Evolutionary conservation across 2,888 invertebrate genomes (phyloP).

Genomic region (Mythimna loreyi): DNA sequence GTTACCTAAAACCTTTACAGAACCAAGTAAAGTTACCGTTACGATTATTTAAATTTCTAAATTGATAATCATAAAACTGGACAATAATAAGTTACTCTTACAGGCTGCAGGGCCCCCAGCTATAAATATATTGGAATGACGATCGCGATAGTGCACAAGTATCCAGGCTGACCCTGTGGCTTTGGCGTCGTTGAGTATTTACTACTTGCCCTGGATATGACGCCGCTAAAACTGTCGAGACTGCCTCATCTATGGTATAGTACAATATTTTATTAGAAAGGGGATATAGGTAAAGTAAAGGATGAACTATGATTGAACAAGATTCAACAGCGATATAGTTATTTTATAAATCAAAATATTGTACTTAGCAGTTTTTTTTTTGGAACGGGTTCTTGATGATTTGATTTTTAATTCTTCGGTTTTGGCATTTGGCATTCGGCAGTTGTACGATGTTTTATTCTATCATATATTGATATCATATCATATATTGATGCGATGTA

Average conservation of each 20-base stretch:
- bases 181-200: constrained; percentile 32
- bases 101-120: constrained; percentile 29
- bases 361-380: too few species aligned
- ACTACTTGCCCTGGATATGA: constrained; percentile 30
- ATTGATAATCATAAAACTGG: constrained; percentile 49
- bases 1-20: neutral
- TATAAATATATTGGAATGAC: constrained; percentile 53
- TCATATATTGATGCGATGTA: too few species aligned
- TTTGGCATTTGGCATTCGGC: too few species aligned
- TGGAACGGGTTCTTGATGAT: too few species aligned
- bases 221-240: constrained; percentile 10
- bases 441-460: too few species aligned
- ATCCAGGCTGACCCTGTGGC: constrained; percentile 42
- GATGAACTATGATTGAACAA: neutral
- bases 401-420: too few species aligned
- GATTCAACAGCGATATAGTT: too few species aligned
- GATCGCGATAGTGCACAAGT: constrained; percentile 44
- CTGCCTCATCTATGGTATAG: neutral
- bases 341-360: too few species aligned
- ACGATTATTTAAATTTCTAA: constrained; percentile 36
- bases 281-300: neutral
- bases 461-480: too few species aligned
- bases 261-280: constrained; percentile 2
- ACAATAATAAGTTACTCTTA: constrained; percentile 40
- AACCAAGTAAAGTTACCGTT: constrained; percentile 19